Base-by-base conservation (phyloP, 2,888 invertebrate genomes). In the Blera fallax region DNA sequence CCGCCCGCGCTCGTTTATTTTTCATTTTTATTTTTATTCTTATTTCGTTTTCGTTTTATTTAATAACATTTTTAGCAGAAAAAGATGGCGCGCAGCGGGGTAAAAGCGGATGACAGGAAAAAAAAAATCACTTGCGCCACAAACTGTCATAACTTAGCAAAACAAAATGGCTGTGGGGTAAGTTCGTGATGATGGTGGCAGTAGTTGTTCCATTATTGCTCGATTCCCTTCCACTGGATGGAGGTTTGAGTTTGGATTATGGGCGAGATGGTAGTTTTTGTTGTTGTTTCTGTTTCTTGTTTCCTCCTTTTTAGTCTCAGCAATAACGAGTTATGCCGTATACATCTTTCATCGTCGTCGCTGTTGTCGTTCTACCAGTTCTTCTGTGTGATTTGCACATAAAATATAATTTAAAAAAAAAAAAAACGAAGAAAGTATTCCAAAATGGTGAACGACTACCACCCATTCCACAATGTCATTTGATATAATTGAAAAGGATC, bases 111-210 rank as follows among this genome's bases (percentile, higher is more conserved):
- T 79, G 65, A 67, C 79, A 73, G 24, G 29, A 52, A 79, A 45
- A 52, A 79, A 45, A 48, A 72, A 73, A 82, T 87, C 82, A 77
- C 82, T 82, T 87, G 87, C 87, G 77, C 77, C 78, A 77, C 73
- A 87, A 87, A 87, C 82, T 87, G 87, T 72, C 87, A 87, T 87
- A 77, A 87, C 81, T 87, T 77, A 67, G 62, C 69, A 56, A 48
- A 73, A 87, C 80, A 76, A 80, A 85, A 76, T 85, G 85, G 76
- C 70, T 80, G 58, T 79, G 84, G 60, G 83, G 79, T 69, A 64
- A 70, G 43, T 79, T 79, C 69, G 60, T 70, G 56, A 73, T 78
- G 37, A 76, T 70, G 80, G 58, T 70, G 58, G 69, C 45, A 65
- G 58, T 78, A 69, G 78, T 70, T 78, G 62, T 76, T 65, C 70